Conservation (phyloP, 2,113 vertebrate species). For the Sigmodon hispidus region DNA sequence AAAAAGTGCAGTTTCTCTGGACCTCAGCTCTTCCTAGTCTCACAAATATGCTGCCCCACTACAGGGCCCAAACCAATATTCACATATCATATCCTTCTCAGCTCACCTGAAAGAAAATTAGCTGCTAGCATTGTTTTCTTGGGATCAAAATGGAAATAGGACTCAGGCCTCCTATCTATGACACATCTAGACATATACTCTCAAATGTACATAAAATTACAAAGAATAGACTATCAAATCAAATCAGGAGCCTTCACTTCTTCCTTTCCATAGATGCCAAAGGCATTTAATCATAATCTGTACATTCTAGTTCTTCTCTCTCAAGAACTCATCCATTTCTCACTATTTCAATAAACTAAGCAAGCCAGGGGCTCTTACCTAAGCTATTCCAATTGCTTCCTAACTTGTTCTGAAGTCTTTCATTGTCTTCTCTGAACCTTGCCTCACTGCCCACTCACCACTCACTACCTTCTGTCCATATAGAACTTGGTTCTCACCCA, state of each 20-base stretch:
- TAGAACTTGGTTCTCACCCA: neutral
- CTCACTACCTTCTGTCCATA: neutral
- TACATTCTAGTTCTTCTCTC: neutral
- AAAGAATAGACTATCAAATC: neutral
- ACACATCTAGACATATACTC: neutral
- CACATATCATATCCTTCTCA: neutral
- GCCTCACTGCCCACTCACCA: neutral
- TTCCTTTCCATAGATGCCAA: constrained; percentile 19
- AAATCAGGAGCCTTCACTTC: neutral
- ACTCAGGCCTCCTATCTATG: neutral
- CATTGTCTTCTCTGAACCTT: neutral
- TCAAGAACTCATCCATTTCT: neutral
- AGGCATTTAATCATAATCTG: neutral
- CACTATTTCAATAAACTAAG: neutral
- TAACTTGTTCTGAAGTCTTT: constrained; percentile 47
- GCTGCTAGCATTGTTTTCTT: neutral
- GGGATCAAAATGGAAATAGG: neutral
- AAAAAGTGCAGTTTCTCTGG: neutral
- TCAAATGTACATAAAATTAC: constrained; percentile 9
- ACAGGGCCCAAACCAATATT: neutral
- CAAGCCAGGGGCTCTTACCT: neutral
- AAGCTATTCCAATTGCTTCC: neutral
- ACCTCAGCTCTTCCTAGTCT: neutral
- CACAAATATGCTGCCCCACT: neutral
- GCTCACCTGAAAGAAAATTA: constrained; percentile 6